Evolutionary conservation across 2,888 invertebrate species (phyloP).

Genomic region (Drosophila glabriapex): DNA sequence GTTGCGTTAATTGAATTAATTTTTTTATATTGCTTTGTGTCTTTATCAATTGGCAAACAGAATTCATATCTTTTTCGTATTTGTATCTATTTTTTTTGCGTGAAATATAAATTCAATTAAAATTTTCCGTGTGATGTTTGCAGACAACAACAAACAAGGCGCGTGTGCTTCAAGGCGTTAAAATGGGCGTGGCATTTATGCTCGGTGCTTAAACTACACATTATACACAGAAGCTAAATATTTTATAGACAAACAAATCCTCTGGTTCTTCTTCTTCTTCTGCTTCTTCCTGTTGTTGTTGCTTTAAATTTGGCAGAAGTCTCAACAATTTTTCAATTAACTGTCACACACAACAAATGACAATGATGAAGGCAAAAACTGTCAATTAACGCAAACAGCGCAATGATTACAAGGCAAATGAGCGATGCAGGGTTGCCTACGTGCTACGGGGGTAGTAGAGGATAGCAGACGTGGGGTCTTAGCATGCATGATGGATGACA

Average conservation of each 20-base stretch:
- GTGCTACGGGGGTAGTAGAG: neutral
- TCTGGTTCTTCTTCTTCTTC: neutral
- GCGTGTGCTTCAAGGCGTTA: slow-evolving; percentile 21
- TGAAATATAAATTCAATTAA: slow-evolving; percentile 78
- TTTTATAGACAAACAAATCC: neutral
- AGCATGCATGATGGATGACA: slow-evolving; percentile 68
- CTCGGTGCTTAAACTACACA: slow-evolving; percentile 66
- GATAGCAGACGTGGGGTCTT: slow-evolving; percentile 12
- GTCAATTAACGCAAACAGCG: slow-evolving; percentile 62
- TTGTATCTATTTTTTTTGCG: slow-evolving; percentile 20
- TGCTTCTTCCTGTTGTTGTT: neutral
- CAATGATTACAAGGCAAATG: slow-evolving; percentile 56
- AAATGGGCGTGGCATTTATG: slow-evolving; percentile 34
- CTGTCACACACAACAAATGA: slow-evolving; percentile 53
- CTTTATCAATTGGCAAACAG: slow-evolving; percentile 66
- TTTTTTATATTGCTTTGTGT: slow-evolving; percentile 37
- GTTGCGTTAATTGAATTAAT: slow-evolving; percentile 76
- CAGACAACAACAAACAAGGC: slow-evolving; percentile 11
- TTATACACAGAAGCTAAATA: neutral
- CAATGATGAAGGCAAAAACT: slow-evolving; percentile 57
- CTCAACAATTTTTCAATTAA: slow-evolving; percentile 78
- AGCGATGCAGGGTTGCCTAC: slow-evolving; percentile 7
- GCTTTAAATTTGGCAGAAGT: slow-evolving; percentile 55
- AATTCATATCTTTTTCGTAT: slow-evolving; percentile 52
- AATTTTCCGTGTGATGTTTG: slow-evolving; percentile 74